These are phyloP conservation scores for Leucoraja erinaceus DNA, from an alignment of 2,113 vertebrate genomes.

Conservation along the genomic window DNA sequence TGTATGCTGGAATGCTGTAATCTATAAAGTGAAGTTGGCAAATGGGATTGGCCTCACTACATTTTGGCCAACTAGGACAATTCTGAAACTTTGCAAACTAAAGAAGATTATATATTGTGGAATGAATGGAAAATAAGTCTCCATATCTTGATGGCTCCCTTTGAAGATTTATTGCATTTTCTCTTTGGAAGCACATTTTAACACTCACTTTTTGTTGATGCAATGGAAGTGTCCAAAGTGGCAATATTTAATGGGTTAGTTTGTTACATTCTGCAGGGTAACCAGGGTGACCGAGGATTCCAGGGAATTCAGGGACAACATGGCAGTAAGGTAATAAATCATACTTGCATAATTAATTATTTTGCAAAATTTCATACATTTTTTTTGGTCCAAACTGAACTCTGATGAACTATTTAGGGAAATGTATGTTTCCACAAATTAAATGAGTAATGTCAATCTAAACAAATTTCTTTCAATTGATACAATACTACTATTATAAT, in stretches of 20 bases:
- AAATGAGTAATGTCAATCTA: neutral
- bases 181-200: neutral
- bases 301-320: constrained; percentile 64
- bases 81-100: neutral
- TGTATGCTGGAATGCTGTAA: no score
- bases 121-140: neutral
- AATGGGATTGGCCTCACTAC: no score
- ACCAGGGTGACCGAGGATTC: constrained; percentile 74
- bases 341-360: neutral
- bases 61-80: no score
- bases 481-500: neutral
- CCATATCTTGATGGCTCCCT: neutral
- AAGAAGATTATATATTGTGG: neutral
- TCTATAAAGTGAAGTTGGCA: no score
- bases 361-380: neutral
- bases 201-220: neutral
- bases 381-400: neutral
- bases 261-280: constrained; percentile 59
- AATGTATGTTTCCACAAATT: neutral
- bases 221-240: neutral
- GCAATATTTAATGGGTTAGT: neutral
- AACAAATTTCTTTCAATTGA: neutral
- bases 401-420: neutral
- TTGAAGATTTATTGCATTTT: no score
- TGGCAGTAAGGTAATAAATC: constrained; percentile 67